These are phyloP conservation scores for Danaus melanippus DNA, from an alignment of 1,140 invertebrate genomes.

Conservation along the genomic window DNA sequence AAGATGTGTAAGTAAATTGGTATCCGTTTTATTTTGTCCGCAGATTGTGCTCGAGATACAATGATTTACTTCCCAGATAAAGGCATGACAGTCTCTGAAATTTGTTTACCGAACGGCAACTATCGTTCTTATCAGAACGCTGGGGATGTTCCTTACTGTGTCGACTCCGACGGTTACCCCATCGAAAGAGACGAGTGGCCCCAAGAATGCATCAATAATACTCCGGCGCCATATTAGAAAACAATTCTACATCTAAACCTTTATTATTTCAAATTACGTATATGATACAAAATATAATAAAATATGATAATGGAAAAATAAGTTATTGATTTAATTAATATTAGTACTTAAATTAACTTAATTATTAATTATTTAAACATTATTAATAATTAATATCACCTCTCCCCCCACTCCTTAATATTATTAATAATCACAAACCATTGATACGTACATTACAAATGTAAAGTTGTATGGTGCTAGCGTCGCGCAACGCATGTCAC, in stretches of 20 bases:
- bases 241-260: no score
- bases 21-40: neutral
- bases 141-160: constrained; percentile 64
- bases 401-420: no score
- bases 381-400: no score
- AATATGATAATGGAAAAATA: no score
- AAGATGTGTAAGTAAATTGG: no score
- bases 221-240: no score
- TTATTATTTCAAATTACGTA: no score
- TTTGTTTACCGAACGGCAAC: constrained; percentile 69
- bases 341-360: no score
- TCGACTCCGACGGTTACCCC: constrained; percentile 71
- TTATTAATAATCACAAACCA: neutral
- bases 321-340: no score
- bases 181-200: constrained; percentile 35
- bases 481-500: constrained; percentile 48
- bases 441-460: constrained; percentile 47
- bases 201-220: constrained; percentile 19
- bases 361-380: no score
- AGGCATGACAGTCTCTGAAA: constrained; percentile 54
- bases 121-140: constrained; percentile 63
- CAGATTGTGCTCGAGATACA: constrained; percentile 73
- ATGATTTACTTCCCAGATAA: constrained; percentile 57
- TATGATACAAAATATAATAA: no score
- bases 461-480: constrained; percentile 35